Percentiles rank a stretch among this genome's conserved stretches.
Conservation (phyloP, 2,113 vertebrate genomes). For the Proterorhinus semilunaris region DNA sequence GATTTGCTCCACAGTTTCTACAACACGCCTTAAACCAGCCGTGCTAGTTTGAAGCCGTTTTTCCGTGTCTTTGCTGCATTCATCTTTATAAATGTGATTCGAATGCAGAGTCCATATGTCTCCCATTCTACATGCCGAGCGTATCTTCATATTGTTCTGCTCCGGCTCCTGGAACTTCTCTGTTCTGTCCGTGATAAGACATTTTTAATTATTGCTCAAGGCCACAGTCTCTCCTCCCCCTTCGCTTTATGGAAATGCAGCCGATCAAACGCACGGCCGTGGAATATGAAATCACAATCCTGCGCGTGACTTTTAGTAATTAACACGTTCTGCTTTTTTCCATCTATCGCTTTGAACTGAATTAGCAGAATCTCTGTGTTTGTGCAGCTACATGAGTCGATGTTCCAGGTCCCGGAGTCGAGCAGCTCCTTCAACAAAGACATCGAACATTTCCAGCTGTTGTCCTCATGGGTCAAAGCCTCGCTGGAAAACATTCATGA, state of each 20-base stretch:
- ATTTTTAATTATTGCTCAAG: constrained; percentile 66
- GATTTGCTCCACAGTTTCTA: too few species aligned
- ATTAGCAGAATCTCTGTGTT: neutral
- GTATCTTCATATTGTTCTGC: neutral
- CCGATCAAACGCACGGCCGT: constrained; percentile 36
- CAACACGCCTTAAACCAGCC: too few species aligned
- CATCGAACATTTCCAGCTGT: neutral
- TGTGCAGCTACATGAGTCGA: too few species aligned
- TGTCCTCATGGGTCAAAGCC: too few species aligned
- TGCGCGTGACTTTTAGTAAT: constrained; percentile 3
- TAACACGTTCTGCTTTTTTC: constrained; percentile 24
- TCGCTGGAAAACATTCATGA: too few species aligned
- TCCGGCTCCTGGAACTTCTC: neutral
- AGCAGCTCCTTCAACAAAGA: neutral
- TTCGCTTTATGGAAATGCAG: constrained; percentile 55
- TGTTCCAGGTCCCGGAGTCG: too few species aligned
- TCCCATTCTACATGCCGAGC: neutral
- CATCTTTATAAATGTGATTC: too few species aligned
- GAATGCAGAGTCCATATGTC: too few species aligned
- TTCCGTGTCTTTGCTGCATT: too few species aligned
- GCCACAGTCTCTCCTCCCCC: constrained; percentile 40
- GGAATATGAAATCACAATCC: too few species aligned
- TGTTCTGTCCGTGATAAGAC: constrained; percentile 47
- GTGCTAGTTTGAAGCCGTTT: too few species aligned
- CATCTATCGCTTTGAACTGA: constrained; percentile 13